These are phyloP conservation scores for Apodemus agrarius DNA, from an alignment of 2,797 vertebrate genomes.

Conservation along the genomic window DNA sequence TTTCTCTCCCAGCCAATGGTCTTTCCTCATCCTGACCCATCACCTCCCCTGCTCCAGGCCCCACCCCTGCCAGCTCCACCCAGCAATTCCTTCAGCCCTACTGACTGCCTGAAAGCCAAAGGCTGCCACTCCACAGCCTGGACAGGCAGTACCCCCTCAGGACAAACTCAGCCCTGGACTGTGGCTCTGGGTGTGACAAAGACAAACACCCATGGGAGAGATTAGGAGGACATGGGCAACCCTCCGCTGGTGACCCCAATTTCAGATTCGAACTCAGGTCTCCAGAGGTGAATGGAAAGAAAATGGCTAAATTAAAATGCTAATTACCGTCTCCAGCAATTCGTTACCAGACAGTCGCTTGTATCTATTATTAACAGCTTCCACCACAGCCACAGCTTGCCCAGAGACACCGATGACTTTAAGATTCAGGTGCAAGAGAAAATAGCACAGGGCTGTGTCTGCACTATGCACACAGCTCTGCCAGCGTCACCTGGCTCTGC, in stretches of 20 bases:
- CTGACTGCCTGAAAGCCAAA: background rate
- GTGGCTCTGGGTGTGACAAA: constrained; percentile 17
- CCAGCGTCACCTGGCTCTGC: background rate
- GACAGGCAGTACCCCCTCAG: constrained; percentile 67
- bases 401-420: constrained; percentile 43
- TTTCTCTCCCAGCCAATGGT: background rate
- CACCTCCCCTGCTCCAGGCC: too few relatives aligned
- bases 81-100: background rate
- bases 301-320: constrained; percentile 83
- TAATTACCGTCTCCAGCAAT: constrained; percentile 82
- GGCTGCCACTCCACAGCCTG: background rate
- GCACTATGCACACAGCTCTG: background rate
- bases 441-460: background rate
- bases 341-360: constrained; percentile 56
- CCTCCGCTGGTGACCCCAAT: constrained; percentile 78
- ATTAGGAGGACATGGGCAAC: constrained; percentile 45
- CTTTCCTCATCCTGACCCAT: background rate
- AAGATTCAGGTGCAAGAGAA: constrained; percentile 64
- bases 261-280: constrained; percentile 78
- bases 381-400: background rate
- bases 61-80: accelerated
- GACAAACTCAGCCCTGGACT: background rate
- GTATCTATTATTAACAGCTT: constrained; percentile 82
- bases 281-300: constrained; percentile 78
- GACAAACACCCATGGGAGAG: background rate